phyloP scores from a whole-genome alignment of 2,113 vertebrate genomes.

The Vicugna pacos region DNA sequence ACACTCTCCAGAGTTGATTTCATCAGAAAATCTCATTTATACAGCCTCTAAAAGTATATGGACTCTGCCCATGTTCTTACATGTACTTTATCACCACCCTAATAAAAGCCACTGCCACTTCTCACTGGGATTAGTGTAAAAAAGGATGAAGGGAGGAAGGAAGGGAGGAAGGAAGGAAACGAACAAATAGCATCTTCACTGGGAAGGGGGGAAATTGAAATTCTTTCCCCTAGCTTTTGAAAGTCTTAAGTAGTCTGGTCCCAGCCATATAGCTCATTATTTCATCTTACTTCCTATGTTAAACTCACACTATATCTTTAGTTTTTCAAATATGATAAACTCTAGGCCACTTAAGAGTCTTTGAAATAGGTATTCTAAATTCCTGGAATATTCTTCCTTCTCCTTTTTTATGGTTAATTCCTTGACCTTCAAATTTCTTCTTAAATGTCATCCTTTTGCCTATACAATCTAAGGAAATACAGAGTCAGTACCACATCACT shows the following conservation, averaged over 20 bases:
- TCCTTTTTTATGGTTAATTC: background rate
- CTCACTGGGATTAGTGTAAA: background rate
- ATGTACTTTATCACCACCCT: background rate
- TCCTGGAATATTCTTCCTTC: background rate
- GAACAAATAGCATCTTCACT: background rate
- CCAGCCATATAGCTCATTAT: background rate
- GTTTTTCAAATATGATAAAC: background rate
- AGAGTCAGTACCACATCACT: background rate
- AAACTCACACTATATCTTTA: fast-evolving
- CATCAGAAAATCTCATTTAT: background rate
- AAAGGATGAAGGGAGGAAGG: background rate
- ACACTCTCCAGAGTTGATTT: background rate
- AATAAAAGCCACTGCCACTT: background rate
- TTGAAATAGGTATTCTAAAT: background rate
- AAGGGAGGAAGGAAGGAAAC: background rate
- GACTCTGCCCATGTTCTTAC: background rate
- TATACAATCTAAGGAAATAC: background rate
- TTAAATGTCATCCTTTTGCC: background rate
- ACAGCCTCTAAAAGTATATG: background rate
- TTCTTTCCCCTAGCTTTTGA: background rate
- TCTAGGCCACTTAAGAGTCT: background rate
- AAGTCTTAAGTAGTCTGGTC: background rate
- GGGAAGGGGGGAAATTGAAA: background rate
- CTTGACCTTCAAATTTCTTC: background rate
- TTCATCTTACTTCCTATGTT: background rate